Conservation (phyloP, 2,888 invertebrate species). For the Hirtodrosophila alboralis region DNA sequence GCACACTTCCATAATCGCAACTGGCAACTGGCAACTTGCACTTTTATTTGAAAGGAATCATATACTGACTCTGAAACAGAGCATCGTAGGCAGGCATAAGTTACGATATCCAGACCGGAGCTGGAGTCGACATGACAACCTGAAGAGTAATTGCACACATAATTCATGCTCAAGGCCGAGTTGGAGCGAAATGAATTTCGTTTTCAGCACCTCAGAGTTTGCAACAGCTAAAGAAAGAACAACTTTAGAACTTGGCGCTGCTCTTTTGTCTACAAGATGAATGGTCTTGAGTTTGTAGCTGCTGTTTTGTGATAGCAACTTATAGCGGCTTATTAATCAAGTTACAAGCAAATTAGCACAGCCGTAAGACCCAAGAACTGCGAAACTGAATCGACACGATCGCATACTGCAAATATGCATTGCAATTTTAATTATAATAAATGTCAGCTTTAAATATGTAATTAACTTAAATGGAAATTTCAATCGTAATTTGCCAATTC, state of each 20-base stretch:
- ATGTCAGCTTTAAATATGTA: conserved; percentile 74
- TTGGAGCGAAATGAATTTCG: conserved; percentile 70
- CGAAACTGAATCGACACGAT: conserved; percentile 22
- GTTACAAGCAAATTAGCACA: conserved; percentile 70
- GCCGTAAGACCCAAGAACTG: conserved; percentile 23
- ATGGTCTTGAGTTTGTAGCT: conserved; percentile 57
- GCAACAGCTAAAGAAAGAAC: conserved; percentile 19
- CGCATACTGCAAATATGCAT: conserved; percentile 26
- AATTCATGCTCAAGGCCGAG: conserved; percentile 79
- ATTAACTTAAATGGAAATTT: conserved; percentile 54
- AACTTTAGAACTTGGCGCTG: conserved; percentile 24
- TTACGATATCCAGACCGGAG: background rate
- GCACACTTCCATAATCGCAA: conserved; percentile 70
- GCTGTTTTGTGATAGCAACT: conserved; percentile 71
- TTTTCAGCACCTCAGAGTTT: conserved; percentile 70
- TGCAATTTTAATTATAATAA: conserved; percentile 74
- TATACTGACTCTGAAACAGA: conserved; percentile 16
- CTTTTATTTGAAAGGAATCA: conserved; percentile 64
- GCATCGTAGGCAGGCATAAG: conserved; percentile 7
- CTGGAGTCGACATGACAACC: conserved; percentile 51
- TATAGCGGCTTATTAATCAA: conserved; percentile 75
- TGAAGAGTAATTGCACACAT: conserved; percentile 79
- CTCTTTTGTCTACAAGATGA: conserved; percentile 75
- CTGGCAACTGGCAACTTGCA: conserved; percentile 65
- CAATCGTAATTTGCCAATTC: conserved; percentile 12